Evolutionary conservation across 2,797 vertebrate species (phyloP).

Genomic region (Melanotaenia maccullochi): DNA sequence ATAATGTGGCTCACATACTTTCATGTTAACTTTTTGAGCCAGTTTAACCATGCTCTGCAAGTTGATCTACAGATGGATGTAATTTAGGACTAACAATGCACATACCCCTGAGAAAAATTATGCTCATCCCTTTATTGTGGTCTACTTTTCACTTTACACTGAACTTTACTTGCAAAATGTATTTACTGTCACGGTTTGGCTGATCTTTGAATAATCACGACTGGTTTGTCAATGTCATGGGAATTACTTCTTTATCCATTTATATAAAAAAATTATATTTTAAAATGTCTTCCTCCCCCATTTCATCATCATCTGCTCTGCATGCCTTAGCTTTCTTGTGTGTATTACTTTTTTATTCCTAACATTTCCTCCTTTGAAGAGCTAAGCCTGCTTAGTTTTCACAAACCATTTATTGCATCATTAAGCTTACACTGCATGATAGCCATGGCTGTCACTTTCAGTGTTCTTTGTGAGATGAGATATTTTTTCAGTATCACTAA

Average conservation of each 20-base stretch:
- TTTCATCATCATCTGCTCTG: constrained; percentile 8
- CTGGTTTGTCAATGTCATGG: background rate
- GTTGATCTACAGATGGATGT: background rate
- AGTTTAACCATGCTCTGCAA: background rate
- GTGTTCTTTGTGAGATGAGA: constrained; percentile 37
- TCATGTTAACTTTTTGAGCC: too few relatives aligned
- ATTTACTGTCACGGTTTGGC: background rate
- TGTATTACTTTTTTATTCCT: background rate
- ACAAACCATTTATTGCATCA: constrained; percentile 67
- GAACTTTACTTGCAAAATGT: background rate
- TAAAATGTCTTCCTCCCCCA: background rate
- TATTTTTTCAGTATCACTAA: constrained; percentile 7
- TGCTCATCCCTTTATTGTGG: background rate
- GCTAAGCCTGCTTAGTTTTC: constrained; percentile 39
- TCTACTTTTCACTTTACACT: background rate
- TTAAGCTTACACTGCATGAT: constrained; percentile 57
- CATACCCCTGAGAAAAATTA: background rate
- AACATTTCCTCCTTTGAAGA: constrained; percentile 4
- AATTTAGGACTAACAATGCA: background rate
- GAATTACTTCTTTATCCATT: background rate
- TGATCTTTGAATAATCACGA: background rate
- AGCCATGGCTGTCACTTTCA: constrained; percentile 58
- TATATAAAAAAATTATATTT: background rate
- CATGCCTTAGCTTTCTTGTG: constrained; percentile 10
- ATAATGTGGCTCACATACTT: background rate